Percentiles rank a stretch among this genome's conserved stretches.
Conservation (phyloP, 2,113 vertebrate genomes). For the Cygnus buccinator region DNA sequence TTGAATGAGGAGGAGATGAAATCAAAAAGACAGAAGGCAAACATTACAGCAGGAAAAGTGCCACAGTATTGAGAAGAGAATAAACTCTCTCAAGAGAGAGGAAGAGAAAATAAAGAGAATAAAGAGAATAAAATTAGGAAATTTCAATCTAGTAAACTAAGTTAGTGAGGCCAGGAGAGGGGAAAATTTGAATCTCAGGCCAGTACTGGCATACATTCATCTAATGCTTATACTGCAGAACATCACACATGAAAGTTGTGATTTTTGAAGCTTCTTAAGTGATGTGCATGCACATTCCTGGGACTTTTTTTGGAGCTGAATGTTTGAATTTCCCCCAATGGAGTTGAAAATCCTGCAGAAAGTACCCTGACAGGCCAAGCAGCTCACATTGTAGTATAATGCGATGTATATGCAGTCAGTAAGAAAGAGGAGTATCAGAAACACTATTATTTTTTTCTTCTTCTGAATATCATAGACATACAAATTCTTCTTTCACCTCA, state of each 20-base stretch:
- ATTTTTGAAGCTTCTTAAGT: neutral
- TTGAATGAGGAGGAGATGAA: neutral
- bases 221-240: neutral
- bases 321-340: neutral
- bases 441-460: neutral
- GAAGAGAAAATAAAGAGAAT: neutral
- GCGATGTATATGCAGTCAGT: neutral
- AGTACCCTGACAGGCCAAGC: neutral
- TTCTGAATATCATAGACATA: neutral
- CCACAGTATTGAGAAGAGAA: neutral
- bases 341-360: neutral
- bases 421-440: neutral
- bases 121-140: neutral
- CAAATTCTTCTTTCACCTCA: neutral
- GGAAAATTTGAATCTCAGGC: neutral
- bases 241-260: neutral
- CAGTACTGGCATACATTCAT: neutral
- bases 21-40: neutral
- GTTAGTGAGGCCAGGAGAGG: neutral
- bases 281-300: neutral
- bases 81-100: neutral
- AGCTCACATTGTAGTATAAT: neutral
- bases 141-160: neutral
- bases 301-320: neutral
- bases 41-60: neutral